Evolutionary conservation across 2,888 invertebrate species (phyloP).

Genomic region (Torymus texanus): DNA sequence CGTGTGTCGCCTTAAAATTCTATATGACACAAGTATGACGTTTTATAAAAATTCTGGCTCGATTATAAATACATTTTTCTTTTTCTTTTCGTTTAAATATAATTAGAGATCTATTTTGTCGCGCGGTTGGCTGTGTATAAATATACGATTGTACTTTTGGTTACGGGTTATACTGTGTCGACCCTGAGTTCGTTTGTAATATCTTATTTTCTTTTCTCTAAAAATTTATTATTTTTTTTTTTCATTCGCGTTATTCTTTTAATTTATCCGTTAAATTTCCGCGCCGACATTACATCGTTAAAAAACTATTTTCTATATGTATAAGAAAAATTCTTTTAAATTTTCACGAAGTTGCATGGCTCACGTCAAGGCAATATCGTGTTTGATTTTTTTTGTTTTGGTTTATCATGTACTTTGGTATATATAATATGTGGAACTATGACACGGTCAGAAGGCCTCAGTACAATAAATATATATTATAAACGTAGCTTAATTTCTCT

Average conservation of each 20-base stretch:
- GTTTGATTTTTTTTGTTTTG: conserved; percentile 26
- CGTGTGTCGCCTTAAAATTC: not conserved
- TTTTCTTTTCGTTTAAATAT: conserved; percentile 33
- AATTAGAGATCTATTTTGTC: conserved; percentile 50
- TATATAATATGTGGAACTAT: conserved; percentile 27
- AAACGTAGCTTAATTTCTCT: conserved; percentile 26
- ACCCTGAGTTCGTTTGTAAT: conserved; percentile 72
- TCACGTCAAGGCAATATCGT: conserved; percentile 53
- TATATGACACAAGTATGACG: conserved; percentile 3
- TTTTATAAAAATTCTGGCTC: conserved; percentile 36
- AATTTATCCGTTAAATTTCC: conserved; percentile 4
- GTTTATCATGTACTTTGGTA: conserved; percentile 3
- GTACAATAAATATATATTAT: not conserved
- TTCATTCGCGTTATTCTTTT: not conserved
- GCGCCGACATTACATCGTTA: conserved; percentile 55
- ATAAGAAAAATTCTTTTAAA: conserved; percentile 8
- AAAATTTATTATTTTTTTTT: conserved; percentile 3
- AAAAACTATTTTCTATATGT: conserved; percentile 44
- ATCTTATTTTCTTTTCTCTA: conserved; percentile 34
- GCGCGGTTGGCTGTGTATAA: conserved; percentile 72
- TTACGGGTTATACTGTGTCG: conserved; percentile 72
- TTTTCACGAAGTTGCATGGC: conserved; percentile 39
- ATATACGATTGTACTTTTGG: conserved; percentile 73
- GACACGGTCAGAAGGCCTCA: conserved; percentile 53
- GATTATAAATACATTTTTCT: conserved; percentile 17